phyloP scores from a whole-genome alignment of 2,888 invertebrate genomes.

The Pterobdella sp. region DNA sequence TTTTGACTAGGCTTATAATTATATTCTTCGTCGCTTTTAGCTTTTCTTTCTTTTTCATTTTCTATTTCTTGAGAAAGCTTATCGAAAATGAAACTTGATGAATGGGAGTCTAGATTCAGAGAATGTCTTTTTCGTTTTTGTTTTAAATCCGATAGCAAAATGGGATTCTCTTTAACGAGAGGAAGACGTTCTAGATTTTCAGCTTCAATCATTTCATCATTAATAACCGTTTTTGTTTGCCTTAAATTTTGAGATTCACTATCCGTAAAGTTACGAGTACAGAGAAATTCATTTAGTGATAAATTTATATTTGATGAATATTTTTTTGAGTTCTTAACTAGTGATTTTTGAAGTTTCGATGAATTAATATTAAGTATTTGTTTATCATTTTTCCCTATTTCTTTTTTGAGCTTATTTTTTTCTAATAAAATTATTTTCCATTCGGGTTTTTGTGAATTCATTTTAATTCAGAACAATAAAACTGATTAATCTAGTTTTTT shows the following conservation, averaged over 20 bases:
- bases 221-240: too few species aligned
- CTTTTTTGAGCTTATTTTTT: too few species aligned
- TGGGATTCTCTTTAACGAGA: slow-evolving; percentile 13
- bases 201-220: background rate
- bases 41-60: background rate
- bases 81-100: background rate
- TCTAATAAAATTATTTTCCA: slow-evolving; percentile 23
- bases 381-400: background rate
- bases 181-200: slow-evolving; percentile 4
- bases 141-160: slow-evolving; percentile 14
- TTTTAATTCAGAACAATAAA: too few species aligned
- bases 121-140: slow-evolving; percentile 8
- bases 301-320: too few species aligned
- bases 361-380: background rate
- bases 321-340: background rate
- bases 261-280: too few species aligned
- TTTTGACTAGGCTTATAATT: background rate
- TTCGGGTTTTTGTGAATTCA: slow-evolving; percentile 3
- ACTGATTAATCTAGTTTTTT: too few species aligned
- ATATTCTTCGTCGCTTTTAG: background rate
- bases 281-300: slow-evolving; percentile 13
- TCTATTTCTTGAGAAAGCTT: background rate
- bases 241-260: too few species aligned
- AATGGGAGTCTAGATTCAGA: slow-evolving; percentile 6
- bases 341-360: background rate